Evolutionary conservation across 1,140 invertebrate genomes (phyloP), one percentile per base, ranked within the genome.

Genomic region (Tenebrio molitor): DNA sequence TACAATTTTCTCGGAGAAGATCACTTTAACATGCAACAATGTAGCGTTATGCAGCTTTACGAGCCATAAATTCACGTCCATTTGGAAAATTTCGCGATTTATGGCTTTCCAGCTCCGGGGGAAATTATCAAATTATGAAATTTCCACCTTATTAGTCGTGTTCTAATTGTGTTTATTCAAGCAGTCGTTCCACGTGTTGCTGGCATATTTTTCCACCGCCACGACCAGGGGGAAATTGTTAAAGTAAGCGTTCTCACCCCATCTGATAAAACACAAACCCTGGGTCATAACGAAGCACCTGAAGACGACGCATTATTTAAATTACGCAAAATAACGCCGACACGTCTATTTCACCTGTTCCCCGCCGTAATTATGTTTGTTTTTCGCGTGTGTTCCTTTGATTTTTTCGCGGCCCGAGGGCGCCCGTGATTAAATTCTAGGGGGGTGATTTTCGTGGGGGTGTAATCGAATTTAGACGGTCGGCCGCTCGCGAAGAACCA

Each of bases 61-160:
- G 10, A 29, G n/a, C 50, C 50, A 29, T 58, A 58, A 58, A 58
- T 25, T 17, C 19, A 50, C 44, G 12, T 10, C 42, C 3, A 3
- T 46, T 46, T 17, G 10, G 42, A 46, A 46, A 46, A 46, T 17
- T 46, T 12, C 23, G 10, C 23, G 7, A 58, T 58, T 58, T 58
- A 58, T 58, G 50, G 12, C 50, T 58, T 58, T 58, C 19, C 44
- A 50, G 50, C 50, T 58, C 15, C 25, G 8, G 36, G 2, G 50
- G 50, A 58, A 50, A 58, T 58, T 21, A 58, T 12, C 19, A 58
- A 58, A 58, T 58, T 58, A 58, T 29, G 21, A 58, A 58, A 58
- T 58, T 58, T 58, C 21, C 50, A 29, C 10, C 23, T 58, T 25
- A 29, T 58, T 58, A 29, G 8, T n/a, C 23, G 50, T 4, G 3